Percentiles rank a stretch among this genome's conserved stretches.
phyloP scores from a whole-genome alignment of 1,140 invertebrate genomes.

The Acromyrmex echinatior region DNA sequence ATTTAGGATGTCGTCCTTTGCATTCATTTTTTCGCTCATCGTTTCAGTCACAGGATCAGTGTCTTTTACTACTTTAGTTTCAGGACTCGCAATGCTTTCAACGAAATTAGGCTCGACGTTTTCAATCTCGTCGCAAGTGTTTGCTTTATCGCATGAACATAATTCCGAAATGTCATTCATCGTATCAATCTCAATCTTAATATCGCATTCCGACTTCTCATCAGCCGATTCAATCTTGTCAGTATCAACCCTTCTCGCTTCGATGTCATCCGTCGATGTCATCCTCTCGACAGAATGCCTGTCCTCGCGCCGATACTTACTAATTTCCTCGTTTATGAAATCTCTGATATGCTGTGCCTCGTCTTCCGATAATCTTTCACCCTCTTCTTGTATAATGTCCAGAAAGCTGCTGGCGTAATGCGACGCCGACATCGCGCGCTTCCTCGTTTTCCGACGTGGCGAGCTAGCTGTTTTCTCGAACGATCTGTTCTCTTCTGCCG shows the following conservation, averaged over 20 bases:
- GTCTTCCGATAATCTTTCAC: constrained; percentile 79
- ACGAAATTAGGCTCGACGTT: neutral
- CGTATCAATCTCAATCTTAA: constrained; percentile 16
- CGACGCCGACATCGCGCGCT: constrained; percentile 87
- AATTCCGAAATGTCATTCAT: neutral
- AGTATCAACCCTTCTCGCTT: constrained; percentile 70
- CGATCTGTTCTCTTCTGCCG: constrained; percentile 5
- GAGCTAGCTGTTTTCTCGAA: constrained; percentile 59
- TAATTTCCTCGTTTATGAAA: constrained; percentile 86
- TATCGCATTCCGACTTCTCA: neutral
- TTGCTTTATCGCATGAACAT: constrained; percentile 1
- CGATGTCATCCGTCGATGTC: constrained; percentile 74
- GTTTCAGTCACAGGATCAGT: neutral
- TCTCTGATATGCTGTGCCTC: constrained; percentile 84
- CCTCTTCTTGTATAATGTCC: constrained; percentile 91
- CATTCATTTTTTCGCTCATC: neutral
- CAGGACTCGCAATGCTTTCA: neutral
- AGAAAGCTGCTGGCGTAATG: constrained; percentile 88
- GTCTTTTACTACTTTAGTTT: neutral
- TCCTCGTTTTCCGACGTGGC: constrained; percentile 85
- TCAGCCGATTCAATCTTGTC: neutral
- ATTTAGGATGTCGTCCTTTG: neutral
- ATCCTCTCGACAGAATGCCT: constrained; percentile 58
- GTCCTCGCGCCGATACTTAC: constrained; percentile 86
- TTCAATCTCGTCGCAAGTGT: neutral